Conservation (phyloP, 2,113 vertebrate species). For the Pygoscelis antarcticus region DNA sequence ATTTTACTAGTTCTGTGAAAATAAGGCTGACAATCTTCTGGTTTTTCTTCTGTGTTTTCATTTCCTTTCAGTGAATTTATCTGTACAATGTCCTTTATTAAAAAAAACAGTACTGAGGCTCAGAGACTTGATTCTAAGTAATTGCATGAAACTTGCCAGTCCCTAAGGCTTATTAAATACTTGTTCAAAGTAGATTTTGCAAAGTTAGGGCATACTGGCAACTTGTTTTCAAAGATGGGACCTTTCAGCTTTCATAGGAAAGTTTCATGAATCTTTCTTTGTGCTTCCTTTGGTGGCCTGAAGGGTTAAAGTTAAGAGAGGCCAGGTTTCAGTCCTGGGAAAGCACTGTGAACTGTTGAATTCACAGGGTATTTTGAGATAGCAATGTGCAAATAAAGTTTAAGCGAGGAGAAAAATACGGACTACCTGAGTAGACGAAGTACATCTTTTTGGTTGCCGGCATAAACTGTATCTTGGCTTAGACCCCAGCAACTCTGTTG, state of each 20-base stretch:
- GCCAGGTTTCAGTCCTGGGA: neutral
- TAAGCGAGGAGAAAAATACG: neutral
- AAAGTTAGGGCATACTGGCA: neutral
- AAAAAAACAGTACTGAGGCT: neutral
- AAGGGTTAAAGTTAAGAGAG: neutral
- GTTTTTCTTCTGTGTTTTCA: accelerated
- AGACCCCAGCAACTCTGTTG: neutral
- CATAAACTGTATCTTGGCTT: neutral
- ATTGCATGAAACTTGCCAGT: neutral
- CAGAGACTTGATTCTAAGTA: neutral
- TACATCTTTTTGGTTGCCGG: neutral
- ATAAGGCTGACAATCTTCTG: neutral
- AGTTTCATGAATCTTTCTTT: neutral
- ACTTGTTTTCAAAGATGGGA: neutral
- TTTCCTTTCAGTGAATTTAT: neutral
- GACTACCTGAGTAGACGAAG: neutral
- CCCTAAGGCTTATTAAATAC: neutral
- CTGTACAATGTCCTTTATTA: neutral
- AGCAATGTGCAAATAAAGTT: neutral
- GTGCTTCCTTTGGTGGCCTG: neutral
- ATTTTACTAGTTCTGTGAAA: neutral
- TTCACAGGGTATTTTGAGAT: neutral
- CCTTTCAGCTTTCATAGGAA: neutral
- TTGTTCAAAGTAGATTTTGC: neutral
- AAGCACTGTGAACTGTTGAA: neutral